Conservation (phyloP, 2,888 invertebrate genomes). For the Cyrtodaria siliqua region DNA sequence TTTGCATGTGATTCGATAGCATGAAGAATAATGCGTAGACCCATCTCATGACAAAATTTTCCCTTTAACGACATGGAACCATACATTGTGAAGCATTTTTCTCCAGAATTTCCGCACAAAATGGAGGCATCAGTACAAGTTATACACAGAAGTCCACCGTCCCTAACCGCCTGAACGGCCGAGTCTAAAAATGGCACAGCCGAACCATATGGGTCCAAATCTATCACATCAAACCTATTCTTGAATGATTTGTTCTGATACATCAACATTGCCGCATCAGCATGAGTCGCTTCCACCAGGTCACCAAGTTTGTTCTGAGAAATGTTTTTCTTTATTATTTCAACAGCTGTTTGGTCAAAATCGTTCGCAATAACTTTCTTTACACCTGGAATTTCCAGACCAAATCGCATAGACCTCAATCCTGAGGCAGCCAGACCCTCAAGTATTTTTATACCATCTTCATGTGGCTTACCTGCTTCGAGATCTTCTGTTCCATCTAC, state of each 20-base stretch:
- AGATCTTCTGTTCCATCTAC: constrained; percentile 23
- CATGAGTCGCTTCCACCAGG: constrained; percentile 91
- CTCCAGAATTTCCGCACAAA: constrained; percentile 97
- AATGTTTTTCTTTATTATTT: constrained; percentile 94
- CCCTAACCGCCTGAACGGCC: constrained; percentile 83
- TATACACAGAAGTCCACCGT: constrained; percentile 94
- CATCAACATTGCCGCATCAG: constrained; percentile 91
- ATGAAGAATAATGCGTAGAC: constrained; percentile 96
- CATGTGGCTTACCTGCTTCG: constrained; percentile 72
- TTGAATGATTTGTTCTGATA: constrained; percentile 88
- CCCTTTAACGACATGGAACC: constrained; percentile 95
- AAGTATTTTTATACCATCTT: constrained; percentile 88
- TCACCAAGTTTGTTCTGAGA: constrained; percentile 91
- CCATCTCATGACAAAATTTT: constrained; percentile 95
- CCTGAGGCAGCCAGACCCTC: constrained; percentile 99
- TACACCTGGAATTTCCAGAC: constrained; percentile 95
- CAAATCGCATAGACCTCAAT: constrained; percentile 97
- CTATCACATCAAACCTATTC: constrained; percentile 94
- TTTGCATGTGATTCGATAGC: constrained; percentile 97
- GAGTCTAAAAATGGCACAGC: constrained; percentile 93
- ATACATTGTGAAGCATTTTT: constrained; percentile 97
- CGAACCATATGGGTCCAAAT: constrained; percentile 99
- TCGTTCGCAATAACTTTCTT: constrained; percentile 94
- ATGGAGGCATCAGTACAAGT: constrained; percentile 99
- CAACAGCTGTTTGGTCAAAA: constrained; percentile 93